Conservation (phyloP, 2,113 vertebrate species). For the Tichodroma muraria region DNA sequence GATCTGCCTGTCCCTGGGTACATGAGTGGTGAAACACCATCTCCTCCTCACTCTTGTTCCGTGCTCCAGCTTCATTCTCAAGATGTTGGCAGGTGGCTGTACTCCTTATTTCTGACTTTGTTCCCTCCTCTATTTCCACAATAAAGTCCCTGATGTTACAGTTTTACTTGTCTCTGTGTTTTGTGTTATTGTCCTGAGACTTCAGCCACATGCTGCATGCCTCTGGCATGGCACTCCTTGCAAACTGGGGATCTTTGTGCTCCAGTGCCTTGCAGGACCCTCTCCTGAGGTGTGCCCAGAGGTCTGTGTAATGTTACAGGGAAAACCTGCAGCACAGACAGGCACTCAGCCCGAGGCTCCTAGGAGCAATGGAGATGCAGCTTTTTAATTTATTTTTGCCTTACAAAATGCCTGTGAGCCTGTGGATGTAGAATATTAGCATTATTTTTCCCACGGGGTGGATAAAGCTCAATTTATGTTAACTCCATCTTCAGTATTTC, state of each 20-base stretch:
- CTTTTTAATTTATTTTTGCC: neutral
- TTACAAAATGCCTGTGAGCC: neutral
- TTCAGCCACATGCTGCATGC: fast-evolving
- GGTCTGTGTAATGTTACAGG: neutral
- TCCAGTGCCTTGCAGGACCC: neutral
- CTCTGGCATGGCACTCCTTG: neutral
- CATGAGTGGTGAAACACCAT: neutral
- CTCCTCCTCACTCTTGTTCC: neutral
- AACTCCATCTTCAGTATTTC: neutral
- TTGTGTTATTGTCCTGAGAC: neutral
- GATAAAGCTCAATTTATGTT: neutral
- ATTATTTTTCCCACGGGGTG: neutral
- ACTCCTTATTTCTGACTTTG: neutral
- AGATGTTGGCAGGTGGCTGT: neutral
- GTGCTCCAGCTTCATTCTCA: neutral
- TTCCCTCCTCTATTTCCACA: neutral
- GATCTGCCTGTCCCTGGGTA: neutral
- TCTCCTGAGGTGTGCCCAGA: neutral
- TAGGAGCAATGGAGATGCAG: neutral
- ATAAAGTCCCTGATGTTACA: neutral
- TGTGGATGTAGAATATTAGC: neutral
- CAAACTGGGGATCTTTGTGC: neutral
- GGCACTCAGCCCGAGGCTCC: neutral
- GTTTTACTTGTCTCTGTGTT: neutral
- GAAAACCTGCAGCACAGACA: neutral